Percentiles rank a stretch among this genome's conserved stretches.
These are phyloP conservation scores for Scrobipalpa atriplicella DNA, from an alignment of 2,888 invertebrate genomes.

Conservation along the genomic window DNA sequence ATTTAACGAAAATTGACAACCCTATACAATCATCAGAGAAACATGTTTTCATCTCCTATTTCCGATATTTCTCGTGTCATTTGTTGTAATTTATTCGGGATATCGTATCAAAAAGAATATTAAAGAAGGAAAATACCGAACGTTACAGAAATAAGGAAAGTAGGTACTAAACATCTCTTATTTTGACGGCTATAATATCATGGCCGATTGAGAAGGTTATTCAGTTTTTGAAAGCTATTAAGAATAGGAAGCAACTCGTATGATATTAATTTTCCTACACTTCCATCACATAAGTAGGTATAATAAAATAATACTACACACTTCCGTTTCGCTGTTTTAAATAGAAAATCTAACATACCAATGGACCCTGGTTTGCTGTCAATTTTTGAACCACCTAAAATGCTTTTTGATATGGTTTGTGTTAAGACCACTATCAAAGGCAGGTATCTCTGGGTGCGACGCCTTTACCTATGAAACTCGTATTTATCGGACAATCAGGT, in stretches of 20 bases:
- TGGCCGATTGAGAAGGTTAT: background rate
- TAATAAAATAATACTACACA: too few species aligned
- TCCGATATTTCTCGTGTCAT: slow-evolving; percentile 14
- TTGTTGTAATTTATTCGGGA: background rate
- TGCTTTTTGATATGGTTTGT: background rate
- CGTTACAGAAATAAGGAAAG: background rate
- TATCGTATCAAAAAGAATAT: background rate
- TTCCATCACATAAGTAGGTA: too few species aligned
- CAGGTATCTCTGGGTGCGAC: too few species aligned
- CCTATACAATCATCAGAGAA: slow-evolving; percentile 12
- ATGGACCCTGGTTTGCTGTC: too few species aligned
- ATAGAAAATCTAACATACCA: too few species aligned
- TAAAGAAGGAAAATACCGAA: background rate
- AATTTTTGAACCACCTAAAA: too few species aligned
- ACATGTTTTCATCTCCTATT: slow-evolving; percentile 30
- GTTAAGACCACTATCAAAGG: background rate
- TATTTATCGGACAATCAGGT: too few species aligned
- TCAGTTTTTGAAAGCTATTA: background rate
- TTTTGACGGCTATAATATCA: background rate
- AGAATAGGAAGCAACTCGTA: background rate
- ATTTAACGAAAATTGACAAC: background rate
- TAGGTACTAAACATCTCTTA: background rate
- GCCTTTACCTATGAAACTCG: too few species aligned
- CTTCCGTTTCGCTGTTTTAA: too few species aligned
- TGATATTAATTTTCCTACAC: too few species aligned